Base-by-base conservation (phyloP, 2,797 vertebrate species). In the Cirrhinus mrigala region DNA sequence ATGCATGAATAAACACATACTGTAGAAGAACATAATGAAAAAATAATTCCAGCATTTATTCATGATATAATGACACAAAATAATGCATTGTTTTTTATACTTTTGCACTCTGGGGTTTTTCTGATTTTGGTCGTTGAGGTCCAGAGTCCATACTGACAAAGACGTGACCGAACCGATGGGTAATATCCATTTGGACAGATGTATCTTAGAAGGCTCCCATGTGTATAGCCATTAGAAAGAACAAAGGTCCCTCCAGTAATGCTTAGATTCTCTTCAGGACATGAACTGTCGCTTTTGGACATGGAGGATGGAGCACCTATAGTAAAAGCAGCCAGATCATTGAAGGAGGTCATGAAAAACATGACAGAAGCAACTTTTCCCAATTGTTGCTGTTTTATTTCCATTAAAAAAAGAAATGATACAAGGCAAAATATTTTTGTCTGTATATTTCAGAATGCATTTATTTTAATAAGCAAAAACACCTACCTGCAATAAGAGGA, bases 131-230 rank as follows among this genome's bases (percentile, higher is more conserved):
- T 46, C 27, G 3, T 10, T 20, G 90, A 86, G 24, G 16, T 8
- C 90, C 90, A 90, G 0, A 2, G 3, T 24, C 82, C 84, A 60
- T 46, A 7, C 6, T 11, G 58, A 78, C 90, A 90, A 1, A 3
- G 15, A 11, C 75, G 84, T 18, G 3, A 69, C 48, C 11, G 68
- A 70, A 76, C 1, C 52, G 79, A 16, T 29, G 90, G 85, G 81
- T 87, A 89, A 81, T 84, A 87, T 58, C 84, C 90, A 18, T n/a
- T 1, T 6, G 54, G 64, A 56, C 90, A 90, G 29, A 27, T 16
- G 76, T 88, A 90, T 46, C 6, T 77, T 64, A 90, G 44, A 24
- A 70, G 10, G 56, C 76, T 85, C 1, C 50, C 62, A 22, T 78
- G 4, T n/a, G 81, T 76, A 73, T 27, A 78, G 5, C 7, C 14